Conservation (phyloP, 2,113 vertebrate species). For the Nothocercus julius region DNA sequence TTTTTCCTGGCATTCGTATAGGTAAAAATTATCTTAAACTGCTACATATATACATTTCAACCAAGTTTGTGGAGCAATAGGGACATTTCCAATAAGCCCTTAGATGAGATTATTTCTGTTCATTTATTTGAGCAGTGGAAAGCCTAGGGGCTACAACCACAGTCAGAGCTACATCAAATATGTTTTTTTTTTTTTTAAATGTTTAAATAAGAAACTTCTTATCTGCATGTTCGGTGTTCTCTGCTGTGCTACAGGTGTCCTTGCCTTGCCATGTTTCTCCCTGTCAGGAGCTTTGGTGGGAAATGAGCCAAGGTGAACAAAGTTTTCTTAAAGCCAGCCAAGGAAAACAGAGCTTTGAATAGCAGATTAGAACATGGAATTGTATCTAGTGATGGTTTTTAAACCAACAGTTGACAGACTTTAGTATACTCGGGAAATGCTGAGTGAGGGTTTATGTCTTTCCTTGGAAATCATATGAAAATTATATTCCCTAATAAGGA, state of each 20-base stretch:
- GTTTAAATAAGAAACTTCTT: background rate
- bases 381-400: background rate
- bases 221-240: background rate
- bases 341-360: constrained; percentile 38
- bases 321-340: constrained; percentile 25
- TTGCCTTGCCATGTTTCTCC: background rate
- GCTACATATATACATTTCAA: background rate
- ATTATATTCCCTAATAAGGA: background rate
- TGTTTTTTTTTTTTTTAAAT: background rate
- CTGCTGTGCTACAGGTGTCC: background rate
- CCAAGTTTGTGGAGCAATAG: background rate
- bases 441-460: background rate
- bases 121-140: background rate
- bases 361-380: background rate
- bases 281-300: background rate
- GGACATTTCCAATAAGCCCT: background rate
- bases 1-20: background rate
- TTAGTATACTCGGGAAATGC: background rate
- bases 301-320: constrained; percentile 22
- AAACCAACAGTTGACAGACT: background rate
- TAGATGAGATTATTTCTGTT: background rate
- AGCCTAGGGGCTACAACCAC: background rate
- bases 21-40: background rate
- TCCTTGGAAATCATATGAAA: background rate
- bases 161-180: background rate